These are phyloP conservation scores for Hoplodrina blanda DNA, from an alignment of 2,888 invertebrate genomes.

Conservation along the genomic window DNA sequence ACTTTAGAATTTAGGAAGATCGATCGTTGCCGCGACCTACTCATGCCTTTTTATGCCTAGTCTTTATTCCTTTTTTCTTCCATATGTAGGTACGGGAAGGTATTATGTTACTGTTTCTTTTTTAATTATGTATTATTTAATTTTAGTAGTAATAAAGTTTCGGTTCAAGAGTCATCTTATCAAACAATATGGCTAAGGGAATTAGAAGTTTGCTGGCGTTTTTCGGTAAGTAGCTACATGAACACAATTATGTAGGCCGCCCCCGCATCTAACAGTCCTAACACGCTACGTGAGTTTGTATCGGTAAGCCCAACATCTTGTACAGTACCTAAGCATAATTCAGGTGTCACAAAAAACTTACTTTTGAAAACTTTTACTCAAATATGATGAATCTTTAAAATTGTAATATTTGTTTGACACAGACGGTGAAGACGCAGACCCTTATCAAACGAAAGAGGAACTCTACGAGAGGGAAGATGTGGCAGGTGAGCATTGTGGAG, in stretches of 20 bases:
- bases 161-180: slow-evolving; percentile 26
- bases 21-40: slow-evolving; percentile 33
- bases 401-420: slow-evolving; percentile 49
- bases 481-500: slow-evolving; percentile 67
- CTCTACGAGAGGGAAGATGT: slow-evolving; percentile 69
- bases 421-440: slow-evolving; percentile 70
- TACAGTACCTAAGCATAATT: background rate
- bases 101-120: background rate
- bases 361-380: background rate
- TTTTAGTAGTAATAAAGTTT: slow-evolving; percentile 6
- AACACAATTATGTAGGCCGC: slow-evolving; percentile 24
- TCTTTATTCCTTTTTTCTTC: background rate
- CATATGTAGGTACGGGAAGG: background rate
- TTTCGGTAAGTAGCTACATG: slow-evolving; percentile 32
- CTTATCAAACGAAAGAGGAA: slow-evolving; percentile 66
- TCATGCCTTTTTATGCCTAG: slow-evolving; percentile 5
- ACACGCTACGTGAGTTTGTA: slow-evolving; percentile 10
- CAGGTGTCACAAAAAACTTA: background rate
- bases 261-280: background rate
- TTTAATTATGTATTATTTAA: background rate
- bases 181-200: slow-evolving; percentile 27
- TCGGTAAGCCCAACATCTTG: background rate
- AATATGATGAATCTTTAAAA: background rate
- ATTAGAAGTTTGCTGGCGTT: slow-evolving; percentile 36
- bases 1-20: slow-evolving; percentile 59